These are phyloP conservation scores for Cossypha heuglini DNA, from an alignment of 2,797 vertebrate genomes.

Conservation along the genomic window DNA sequence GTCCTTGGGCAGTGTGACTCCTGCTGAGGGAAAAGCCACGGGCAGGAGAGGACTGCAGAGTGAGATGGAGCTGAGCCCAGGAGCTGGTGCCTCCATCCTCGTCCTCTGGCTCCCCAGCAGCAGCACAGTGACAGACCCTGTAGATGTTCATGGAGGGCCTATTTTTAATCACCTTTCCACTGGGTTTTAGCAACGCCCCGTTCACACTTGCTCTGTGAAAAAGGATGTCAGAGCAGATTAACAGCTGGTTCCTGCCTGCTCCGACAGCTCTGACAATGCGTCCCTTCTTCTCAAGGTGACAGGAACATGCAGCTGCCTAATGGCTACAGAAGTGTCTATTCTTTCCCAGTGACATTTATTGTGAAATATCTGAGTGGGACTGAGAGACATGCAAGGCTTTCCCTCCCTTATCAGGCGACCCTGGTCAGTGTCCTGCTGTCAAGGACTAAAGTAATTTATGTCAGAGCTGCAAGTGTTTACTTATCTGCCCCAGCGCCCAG, in stretches of 20 bases:
- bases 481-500: slow-evolving; percentile 84
- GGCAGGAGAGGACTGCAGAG: not conserved
- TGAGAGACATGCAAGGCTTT: slow-evolving; percentile 76
- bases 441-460: slow-evolving; percentile 91
- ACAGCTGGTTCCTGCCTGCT: slow-evolving; percentile 67
- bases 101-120: not conserved
- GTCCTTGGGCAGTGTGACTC: not conserved
- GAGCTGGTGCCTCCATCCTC: not conserved
- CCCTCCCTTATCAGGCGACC: slow-evolving; percentile 83
- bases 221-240: slow-evolving; percentile 59
- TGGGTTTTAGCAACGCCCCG: not conserved
- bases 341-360: slow-evolving; percentile 75
- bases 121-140: not conserved
- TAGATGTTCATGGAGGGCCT: not conserved
- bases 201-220: slow-evolving; percentile 58
- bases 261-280: slow-evolving; percentile 55
- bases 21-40: not conserved
- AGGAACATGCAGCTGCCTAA: slow-evolving; percentile 67
- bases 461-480: slow-evolving; percentile 85
- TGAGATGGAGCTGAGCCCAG: not conserved
- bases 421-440: slow-evolving; percentile 92
- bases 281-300: slow-evolving; percentile 70
- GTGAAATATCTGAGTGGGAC: slow-evolving; percentile 75
- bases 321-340: slow-evolving; percentile 72
- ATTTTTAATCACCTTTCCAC: slow-evolving; percentile 47